Percentiles rank a stretch among this genome's conserved stretches.
phyloP scores from a whole-genome alignment of 1,140 invertebrate species.

The Meloidogyne floridensis region DNA sequence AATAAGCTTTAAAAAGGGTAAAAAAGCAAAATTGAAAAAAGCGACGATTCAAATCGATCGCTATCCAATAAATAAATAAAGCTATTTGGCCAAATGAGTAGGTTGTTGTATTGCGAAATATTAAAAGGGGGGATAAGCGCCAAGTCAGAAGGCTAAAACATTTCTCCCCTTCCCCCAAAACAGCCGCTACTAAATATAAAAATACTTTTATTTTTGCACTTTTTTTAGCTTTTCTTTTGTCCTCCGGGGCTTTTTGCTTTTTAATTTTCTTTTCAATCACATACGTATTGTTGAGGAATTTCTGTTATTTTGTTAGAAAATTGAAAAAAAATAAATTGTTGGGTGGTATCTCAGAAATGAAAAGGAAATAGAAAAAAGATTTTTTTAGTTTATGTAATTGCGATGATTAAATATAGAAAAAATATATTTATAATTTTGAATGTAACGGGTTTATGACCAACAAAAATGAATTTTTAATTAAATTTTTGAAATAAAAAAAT shows the following conservation, averaged over 20 bases:
- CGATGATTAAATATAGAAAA: not conserved
- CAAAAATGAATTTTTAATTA: too few species aligned
- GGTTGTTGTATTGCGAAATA: not conserved
- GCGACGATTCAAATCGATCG: not conserved
- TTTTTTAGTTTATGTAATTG: not conserved
- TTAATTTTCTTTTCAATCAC: slow-evolving; percentile 3
- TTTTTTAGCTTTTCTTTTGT: slow-evolving; percentile 1
- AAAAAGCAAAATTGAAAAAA: slow-evolving; percentile 3
- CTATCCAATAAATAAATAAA: not conserved
- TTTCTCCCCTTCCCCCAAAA: not conserved
- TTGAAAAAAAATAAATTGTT: not conserved
- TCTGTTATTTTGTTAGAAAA: not conserved
- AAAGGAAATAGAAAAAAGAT: not conserved
- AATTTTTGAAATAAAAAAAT: too few species aligned
- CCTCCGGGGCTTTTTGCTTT: not conserved
- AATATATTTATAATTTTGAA: not conserved
- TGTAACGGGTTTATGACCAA: too few species aligned
- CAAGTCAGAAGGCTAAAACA: too few species aligned
- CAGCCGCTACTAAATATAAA: not conserved
- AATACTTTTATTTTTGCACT: not conserved
- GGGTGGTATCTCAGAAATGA: not conserved
- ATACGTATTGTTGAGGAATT: not conserved
- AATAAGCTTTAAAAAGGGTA: not conserved
- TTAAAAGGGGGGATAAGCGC: not conserved
- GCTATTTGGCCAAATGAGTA: not conserved